Percentiles rank a stretch among this genome's conserved stretches.
phyloP scores from a whole-genome alignment of 2,113 vertebrate genomes.

The Apeltes quadracus region DNA sequence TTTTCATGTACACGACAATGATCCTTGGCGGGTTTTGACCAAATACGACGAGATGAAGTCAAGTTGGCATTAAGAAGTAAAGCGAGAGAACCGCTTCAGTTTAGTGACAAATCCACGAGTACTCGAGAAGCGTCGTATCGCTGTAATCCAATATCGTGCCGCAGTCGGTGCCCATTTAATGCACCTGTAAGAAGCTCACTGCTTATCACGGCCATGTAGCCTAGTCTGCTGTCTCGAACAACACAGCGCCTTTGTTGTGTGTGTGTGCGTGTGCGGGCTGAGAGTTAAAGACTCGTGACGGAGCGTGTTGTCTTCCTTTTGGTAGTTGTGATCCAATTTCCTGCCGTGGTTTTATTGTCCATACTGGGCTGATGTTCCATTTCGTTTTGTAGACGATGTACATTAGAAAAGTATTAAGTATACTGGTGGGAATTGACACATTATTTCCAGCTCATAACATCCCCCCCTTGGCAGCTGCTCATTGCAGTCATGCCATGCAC shows the following conservation, averaged over 20 bases:
- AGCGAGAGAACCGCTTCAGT: conserved; percentile 30
- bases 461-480: conserved; percentile 14
- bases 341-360: conserved; percentile 17
- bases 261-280: conserved; percentile 29
- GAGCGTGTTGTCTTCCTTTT: conserved; percentile 35
- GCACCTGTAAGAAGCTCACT: conserved; percentile 57
- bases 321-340: conserved; percentile 27
- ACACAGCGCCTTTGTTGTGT: conserved; percentile 58
- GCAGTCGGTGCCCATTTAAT: conserved; percentile 42
- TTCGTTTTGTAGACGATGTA: conserved; percentile 37
- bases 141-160: conserved; percentile 32
- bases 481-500: conserved; percentile 47
- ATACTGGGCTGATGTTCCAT: conserved; percentile 27
- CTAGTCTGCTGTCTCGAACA: conserved; percentile 64
- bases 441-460: conserved; percentile 34
- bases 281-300: conserved; percentile 20
- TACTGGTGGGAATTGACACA: conserved; percentile 21
- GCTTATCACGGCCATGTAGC: conserved; percentile 66
- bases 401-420: conserved; percentile 20
- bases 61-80: conserved; percentile 23
- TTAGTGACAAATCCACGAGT: conserved; percentile 52
- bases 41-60: conserved; percentile 30
- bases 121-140: conserved; percentile 57
- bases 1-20: conserved; percentile 19
- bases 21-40: conserved; percentile 37